phyloP scores from a whole-genome alignment of 2,888 invertebrate species.

The Platypus cylindrus region DNA sequence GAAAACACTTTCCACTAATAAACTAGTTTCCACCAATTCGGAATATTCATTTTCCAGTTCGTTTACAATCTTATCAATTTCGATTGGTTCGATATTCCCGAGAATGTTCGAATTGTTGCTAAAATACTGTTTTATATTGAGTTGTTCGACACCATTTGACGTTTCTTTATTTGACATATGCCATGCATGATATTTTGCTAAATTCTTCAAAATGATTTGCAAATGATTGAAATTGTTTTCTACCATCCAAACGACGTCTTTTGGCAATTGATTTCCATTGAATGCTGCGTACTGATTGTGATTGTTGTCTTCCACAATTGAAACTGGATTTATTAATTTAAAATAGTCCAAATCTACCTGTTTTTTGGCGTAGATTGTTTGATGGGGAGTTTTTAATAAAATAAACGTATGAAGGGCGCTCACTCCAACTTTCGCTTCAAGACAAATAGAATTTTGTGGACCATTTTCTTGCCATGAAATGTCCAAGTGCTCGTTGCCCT shows the following conservation, averaged over 20 bases:
- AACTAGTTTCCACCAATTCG: neutral
- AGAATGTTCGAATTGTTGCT: too few relatives aligned
- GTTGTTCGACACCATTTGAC: neutral
- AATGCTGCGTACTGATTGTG: neutral
- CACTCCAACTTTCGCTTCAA: too few relatives aligned
- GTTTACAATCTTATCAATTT: neutral
- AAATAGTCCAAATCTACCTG: neutral
- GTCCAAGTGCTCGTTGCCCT: too few relatives aligned
- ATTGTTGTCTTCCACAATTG: neutral
- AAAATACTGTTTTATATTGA: neutral
- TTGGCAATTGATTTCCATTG: neutral
- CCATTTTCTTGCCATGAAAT: too few relatives aligned
- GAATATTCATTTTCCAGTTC: neutral
- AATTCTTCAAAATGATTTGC: neutral
- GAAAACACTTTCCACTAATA: neutral
- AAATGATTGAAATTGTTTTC: neutral
- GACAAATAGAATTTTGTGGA: too few relatives aligned
- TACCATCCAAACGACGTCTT: neutral
- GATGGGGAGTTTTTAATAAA: neutral
- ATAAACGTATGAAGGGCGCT: too few relatives aligned
- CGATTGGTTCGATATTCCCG: too few relatives aligned
- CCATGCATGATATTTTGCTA: neutral
- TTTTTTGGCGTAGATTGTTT: neutral
- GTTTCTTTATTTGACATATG: neutral
- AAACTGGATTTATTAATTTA: too few relatives aligned